These are phyloP conservation scores for Xestoiulus laeticollis DNA, from an alignment of 2,888 invertebrate species.

Conservation along the genomic window DNA sequence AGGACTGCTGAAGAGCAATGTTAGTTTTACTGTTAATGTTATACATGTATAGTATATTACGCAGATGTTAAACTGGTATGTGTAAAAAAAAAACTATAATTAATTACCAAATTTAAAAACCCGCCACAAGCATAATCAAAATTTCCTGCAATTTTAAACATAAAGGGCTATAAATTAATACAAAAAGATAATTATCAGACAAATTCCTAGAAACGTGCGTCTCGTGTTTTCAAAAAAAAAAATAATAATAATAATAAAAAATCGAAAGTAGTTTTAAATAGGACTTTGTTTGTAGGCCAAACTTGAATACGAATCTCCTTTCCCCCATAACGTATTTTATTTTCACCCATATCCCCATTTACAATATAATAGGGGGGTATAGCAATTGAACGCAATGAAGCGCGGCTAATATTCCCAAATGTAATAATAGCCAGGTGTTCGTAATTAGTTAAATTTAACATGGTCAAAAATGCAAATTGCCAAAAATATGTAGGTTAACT, in stretches of 20 bases:
- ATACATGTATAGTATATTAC: neutral
- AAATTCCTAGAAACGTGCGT: neutral
- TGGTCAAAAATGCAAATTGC: neutral
- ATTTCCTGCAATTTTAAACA: neutral
- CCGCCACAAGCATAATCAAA: neutral
- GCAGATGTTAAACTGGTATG: too few species aligned
- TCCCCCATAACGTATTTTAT: neutral
- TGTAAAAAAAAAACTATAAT: too few species aligned
- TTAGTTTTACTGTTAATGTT: neutral
- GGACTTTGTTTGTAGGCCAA: neutral
- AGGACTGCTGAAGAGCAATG: too few species aligned
- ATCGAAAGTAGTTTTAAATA: neutral
- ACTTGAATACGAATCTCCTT: neutral
- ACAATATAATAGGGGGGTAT: neutral
- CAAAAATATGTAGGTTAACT: neutral
- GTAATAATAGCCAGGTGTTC: neutral
- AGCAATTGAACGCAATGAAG: neutral
- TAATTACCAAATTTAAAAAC: too few species aligned
- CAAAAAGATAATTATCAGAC: neutral
- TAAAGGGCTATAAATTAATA: neutral
- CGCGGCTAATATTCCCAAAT: neutral
- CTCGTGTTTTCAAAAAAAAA: too few species aligned
- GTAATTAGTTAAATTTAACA: neutral
- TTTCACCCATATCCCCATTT: neutral
- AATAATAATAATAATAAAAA: too few species aligned